phyloP scores from a whole-genome alignment of 2,113 vertebrate genomes.

The Myotis brandtii region DNA sequence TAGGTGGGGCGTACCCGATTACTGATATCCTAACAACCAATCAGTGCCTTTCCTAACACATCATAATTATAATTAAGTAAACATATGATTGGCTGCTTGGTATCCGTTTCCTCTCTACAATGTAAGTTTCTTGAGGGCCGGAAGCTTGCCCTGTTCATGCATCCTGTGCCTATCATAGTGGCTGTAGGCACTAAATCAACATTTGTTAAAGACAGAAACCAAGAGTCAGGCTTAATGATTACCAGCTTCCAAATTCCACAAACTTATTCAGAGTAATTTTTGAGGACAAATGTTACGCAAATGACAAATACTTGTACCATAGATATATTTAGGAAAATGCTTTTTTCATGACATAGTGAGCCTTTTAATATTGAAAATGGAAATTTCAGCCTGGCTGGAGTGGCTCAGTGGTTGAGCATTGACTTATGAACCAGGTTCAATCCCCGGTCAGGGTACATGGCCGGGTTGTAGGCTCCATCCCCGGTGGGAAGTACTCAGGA shows the following conservation, averaged over 20 bases:
- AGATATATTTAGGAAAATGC: background rate
- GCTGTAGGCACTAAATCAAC: background rate
- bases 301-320: background rate
- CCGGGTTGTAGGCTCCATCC: no score
- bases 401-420: no score
- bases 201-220: background rate
- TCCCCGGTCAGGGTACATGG: no score
- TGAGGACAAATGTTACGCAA: background rate
- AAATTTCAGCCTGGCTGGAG: no score
- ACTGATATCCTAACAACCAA: background rate
- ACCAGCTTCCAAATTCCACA: background rate
- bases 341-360: background rate
- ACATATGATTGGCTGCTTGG: background rate
- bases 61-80: background rate
- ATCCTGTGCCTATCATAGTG: background rate
- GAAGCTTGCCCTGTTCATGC: background rate
- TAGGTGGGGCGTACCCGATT: background rate
- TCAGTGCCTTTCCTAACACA: background rate
- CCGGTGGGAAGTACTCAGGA: no score
- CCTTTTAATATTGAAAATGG: background rate
- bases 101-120: background rate
- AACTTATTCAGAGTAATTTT: background rate
- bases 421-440: no score
- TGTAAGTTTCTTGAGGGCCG: background rate
- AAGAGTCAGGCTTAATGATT: background rate